Evolutionary conservation across 1,140 invertebrate species (phyloP), one percentile per base, ranked within the genome.

Genomic region (Marisa cornuarietis): DNA sequence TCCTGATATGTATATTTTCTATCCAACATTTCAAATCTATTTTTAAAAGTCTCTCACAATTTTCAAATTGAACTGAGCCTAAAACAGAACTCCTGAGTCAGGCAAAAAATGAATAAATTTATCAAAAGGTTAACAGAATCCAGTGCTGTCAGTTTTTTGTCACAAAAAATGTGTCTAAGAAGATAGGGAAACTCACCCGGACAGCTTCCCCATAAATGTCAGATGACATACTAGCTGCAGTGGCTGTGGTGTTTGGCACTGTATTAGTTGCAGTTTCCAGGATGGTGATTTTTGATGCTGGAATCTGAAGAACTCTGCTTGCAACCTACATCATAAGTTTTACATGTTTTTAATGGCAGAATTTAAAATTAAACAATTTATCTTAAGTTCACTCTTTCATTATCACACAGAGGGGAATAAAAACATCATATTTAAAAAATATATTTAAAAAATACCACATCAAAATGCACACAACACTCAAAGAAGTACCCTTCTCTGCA

Each of bases 201-300:
- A 99, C 93, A 26, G 98, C 98, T 95, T 98, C 97, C 83, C 97
- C 97, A 91, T 99, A 98, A 0, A 99, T 89, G 93, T 99, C 97
- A 4, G 97, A 98, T 14, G 95, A 94, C 68, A 94, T 93, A 91
- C 96, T 98, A 3, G 96, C 98, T 51, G 97, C 97, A 20, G 97
- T 98, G 0, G 97, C 93, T 49, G 96, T 96, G 0, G 96, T 96
- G 89, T 99, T 99, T 0, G 97, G 96, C 0, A 99, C 96, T 92
- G 97, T 98, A 87, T 98, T 96, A 0, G 97, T 98, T 16, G 95
- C 91, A 0, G 96, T 97, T 91, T 98, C 97, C 74, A 93, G 93
- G 42, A 97, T 96, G 87, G 97, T 94, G 85, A 99, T 96, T 86
- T 95, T 94, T 0, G 94, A 93, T 16, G 93, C 88, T 51, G 95